Conservation (phyloP, 2,888 invertebrate genomes). For the Isoperla grammatica region DNA sequence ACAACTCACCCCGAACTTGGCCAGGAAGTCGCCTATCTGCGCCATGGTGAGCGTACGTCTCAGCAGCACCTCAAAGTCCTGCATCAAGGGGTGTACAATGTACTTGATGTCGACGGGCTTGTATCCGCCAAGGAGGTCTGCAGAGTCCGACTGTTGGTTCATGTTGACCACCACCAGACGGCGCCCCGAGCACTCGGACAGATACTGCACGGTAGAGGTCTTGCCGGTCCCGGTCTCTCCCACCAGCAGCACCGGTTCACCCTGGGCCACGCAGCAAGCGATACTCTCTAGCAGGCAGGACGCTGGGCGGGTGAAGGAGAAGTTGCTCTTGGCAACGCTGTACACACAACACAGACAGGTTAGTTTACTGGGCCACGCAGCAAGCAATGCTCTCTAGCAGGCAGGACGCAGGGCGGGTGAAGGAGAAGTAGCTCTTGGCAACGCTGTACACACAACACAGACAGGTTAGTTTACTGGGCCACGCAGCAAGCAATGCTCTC, state of each 20-base stretch:
- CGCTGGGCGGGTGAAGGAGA: slow-evolving; percentile 78
- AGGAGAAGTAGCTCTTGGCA: slow-evolving; percentile 54
- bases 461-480: neutral
- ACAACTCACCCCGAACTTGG: slow-evolving; percentile 14
- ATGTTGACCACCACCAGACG: slow-evolving; percentile 92
- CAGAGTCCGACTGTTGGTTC: slow-evolving; percentile 97
- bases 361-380: neutral
- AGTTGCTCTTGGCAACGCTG: slow-evolving; percentile 38
- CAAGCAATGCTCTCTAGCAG: slow-evolving; percentile 84
- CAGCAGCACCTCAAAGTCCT: slow-evolving; percentile 81
- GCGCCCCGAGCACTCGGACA: slow-evolving; percentile 77
- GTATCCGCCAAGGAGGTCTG: slow-evolving; percentile 94
- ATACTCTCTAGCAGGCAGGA: slow-evolving; percentile 82
- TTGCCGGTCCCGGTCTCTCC: slow-evolving; percentile 99
- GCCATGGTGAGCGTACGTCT: slow-evolving; percentile 38
- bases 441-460: neutral
- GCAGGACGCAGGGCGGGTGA: slow-evolving; percentile 73
- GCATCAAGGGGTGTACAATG: slow-evolving; percentile 71
- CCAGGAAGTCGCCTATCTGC: neutral
- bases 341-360: neutral
- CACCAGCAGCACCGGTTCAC: slow-evolving; percentile 88
- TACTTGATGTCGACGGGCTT: slow-evolving; percentile 91
- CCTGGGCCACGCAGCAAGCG: slow-evolving; percentile 71
- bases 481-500: neutral
- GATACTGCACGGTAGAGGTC: slow-evolving; percentile 89